These are phyloP conservation scores for Calidris pygmaea DNA, from an alignment of 2,113 vertebrate species.

Conservation along the genomic window DNA sequence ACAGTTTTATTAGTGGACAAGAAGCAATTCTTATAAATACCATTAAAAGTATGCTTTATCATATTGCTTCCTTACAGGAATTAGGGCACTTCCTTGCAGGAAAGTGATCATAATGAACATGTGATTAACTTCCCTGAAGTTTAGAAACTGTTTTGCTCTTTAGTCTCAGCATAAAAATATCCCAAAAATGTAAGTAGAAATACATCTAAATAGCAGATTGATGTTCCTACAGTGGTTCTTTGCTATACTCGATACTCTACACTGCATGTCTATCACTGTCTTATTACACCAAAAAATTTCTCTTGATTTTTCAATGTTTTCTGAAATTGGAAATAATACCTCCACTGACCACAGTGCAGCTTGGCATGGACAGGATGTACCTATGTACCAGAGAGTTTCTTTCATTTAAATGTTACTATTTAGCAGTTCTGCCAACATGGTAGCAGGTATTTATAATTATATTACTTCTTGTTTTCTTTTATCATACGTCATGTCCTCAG, in stretches of 20 bases:
- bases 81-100: not conserved
- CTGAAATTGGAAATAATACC: not conserved
- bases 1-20: not conserved
- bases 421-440: not conserved
- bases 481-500: not conserved
- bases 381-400: not conserved
- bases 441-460: not conserved
- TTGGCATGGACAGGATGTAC: not conserved
- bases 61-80: not conserved
- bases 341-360: not conserved
- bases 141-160: not conserved
- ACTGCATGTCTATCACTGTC: not conserved
- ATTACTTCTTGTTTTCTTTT: not conserved
- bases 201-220: not conserved
- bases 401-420: not conserved
- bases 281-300: not conserved
- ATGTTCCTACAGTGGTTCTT: not conserved
- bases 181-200: not conserved
- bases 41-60: not conserved
- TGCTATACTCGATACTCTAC: not conserved
- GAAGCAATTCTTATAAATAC: not conserved
- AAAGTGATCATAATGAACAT: not conserved
- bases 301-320: not conserved
- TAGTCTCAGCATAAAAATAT: not conserved
- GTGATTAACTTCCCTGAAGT: not conserved